Evolutionary conservation across 1,140 invertebrate species (phyloP).

Genomic region (Sinella curviseta): DNA sequence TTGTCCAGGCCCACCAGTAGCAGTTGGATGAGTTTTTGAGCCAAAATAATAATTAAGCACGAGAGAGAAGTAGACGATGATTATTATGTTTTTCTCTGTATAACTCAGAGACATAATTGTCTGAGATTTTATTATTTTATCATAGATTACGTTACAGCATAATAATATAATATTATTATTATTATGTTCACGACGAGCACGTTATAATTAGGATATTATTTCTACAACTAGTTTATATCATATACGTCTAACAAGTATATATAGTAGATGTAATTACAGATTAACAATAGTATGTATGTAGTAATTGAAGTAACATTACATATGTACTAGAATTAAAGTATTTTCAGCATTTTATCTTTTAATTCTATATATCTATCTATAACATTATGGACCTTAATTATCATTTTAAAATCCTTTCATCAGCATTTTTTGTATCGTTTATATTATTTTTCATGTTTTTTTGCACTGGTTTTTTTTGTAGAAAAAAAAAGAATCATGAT

Average conservation of each 20-base stretch:
- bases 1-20: no score
- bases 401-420: not conserved
- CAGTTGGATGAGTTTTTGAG: not conserved
- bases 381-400: not conserved
- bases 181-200: not conserved
- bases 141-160: slow-evolving; percentile 9
- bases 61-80: not conserved
- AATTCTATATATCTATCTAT: no score
- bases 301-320: not conserved
- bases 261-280: not conserved
- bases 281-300: not conserved
- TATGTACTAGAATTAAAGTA: not conserved
- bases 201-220: not conserved
- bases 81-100: not conserved
- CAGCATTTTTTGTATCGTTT: not conserved
- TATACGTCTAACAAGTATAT: no score
- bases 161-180: not conserved
- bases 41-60: not conserved
- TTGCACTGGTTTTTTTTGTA: not conserved
- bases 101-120: slow-evolving; percentile 16
- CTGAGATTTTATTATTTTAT: slow-evolving; percentile 17
- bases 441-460: not conserved
- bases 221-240: not conserved
- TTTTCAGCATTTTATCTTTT: not conserved
- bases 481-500: no score